Evolutionary conservation across 2,888 invertebrate species (phyloP), one percentile per base, ranked within the genome.

Genomic region (Thereva unica): DNA sequence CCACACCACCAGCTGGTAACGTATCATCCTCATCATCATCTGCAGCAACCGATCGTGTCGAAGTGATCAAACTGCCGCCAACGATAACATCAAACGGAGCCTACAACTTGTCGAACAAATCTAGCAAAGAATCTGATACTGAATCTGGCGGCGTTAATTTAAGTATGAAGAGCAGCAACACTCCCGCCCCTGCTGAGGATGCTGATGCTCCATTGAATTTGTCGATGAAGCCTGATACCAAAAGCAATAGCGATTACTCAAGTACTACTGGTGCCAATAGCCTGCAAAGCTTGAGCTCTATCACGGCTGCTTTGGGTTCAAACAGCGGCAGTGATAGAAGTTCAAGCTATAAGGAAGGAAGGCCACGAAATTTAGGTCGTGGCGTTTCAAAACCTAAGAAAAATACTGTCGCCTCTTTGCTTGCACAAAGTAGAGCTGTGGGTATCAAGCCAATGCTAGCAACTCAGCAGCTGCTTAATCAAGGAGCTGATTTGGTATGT

Each of bases 301-400:
- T 82, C 34, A 82, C 80, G 3, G 80, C 81, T 5, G 80, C 81
- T 4, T 67, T 81, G 68, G 80, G 80, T 23, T 77, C 78, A 8
- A 69, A 74, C 4, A 74, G 73, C 4, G 71, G 74, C 55, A 67
- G 73, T 3, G 71, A 74, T 72, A 75, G 74, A 49, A 72, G 71
- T 6, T 68, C 74, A 1, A 73, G 72, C 5, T 80, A 78, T 47
- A 88, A 92, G 70, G 93, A 93, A 76, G 91, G 92, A 4, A 82
- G 93, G 41, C 92, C 93, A 0, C 85, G 93, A 7, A 93, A 93
- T 81, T 84, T 93, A 37, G 93, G 93, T 35, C 85, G 93, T 5
- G 93, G 93, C 0, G 92, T 93, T 34, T 92, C 92, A 74, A 93
- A 93, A 78, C 93, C 93, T 70, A 94, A 94, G 85, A 94, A 94